A percentile compares a stretch with the other conserved stretches of the same genome.
phyloP scores from a whole-genome alignment of 2,113 vertebrate species.

The Nipponia nippon region DNA sequence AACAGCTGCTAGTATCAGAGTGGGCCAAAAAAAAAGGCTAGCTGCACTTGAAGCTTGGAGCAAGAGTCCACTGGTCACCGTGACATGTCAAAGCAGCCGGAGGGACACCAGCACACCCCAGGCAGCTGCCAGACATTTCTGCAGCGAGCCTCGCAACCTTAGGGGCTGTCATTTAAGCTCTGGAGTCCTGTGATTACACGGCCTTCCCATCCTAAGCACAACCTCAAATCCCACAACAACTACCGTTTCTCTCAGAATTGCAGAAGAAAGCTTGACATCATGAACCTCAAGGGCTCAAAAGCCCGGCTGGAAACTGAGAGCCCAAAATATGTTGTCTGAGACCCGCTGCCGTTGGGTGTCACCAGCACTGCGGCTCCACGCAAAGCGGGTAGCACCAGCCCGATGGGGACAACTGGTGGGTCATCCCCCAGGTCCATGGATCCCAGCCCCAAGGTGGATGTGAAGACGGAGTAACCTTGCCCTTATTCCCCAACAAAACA shows the following conservation, averaged over 20 bases:
- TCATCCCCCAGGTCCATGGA: not conserved
- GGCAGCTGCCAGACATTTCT: not conserved
- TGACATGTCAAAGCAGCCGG: not conserved
- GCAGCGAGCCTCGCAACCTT: not conserved
- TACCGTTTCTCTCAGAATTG: not conserved
- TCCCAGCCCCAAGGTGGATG: no score
- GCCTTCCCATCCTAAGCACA: not conserved
- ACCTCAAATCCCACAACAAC: not conserved
- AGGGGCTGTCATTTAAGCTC: not conserved
- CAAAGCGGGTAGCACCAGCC: not conserved
- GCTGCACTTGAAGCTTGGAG: not conserved
- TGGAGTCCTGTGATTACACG: not conserved
- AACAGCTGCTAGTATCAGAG: not conserved
- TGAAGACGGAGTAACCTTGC: not conserved
- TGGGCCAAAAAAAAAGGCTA: not conserved
- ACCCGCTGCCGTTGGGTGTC: not conserved
- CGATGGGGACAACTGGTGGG: not conserved
- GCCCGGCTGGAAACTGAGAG: not conserved
- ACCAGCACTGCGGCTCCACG: fast-evolving
- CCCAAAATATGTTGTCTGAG: not conserved
- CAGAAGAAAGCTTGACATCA: not conserved
- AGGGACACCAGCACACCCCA: fast-evolving
- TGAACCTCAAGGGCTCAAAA: not conserved
- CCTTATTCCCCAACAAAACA: not conserved
- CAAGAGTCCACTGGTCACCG: not conserved